These are phyloP conservation scores for Siniperca chuatsi DNA, from an alignment of 2,113 vertebrate genomes.

Conservation along the genomic window DNA sequence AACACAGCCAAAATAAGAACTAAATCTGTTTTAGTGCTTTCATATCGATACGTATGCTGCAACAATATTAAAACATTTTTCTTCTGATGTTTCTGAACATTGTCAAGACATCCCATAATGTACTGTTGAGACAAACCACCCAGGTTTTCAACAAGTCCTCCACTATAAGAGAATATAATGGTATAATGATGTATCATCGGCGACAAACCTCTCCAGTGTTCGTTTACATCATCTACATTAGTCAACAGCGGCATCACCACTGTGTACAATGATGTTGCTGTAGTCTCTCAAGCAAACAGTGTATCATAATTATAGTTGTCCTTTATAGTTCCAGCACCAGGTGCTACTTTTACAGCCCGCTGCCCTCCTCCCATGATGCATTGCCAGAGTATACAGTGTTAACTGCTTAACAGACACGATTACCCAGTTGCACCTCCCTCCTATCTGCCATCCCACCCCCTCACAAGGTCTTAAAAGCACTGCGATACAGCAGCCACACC, in stretches of 20 bases:
- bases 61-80: background rate
- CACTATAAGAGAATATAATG: background rate
- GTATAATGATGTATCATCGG: background rate
- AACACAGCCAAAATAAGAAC: slow-evolving; percentile 44
- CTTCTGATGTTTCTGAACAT: background rate
- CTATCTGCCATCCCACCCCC: background rate
- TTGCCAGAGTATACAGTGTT: slow-evolving; percentile 65
- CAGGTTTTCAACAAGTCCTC: background rate
- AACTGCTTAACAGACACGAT: slow-evolving; percentile 29
- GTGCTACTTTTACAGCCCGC: slow-evolving; percentile 22
- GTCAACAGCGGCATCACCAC: background rate
- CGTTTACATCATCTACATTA: background rate
- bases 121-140: background rate
- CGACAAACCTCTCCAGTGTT: slow-evolving; percentile 24
- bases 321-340: slow-evolving; percentile 36
- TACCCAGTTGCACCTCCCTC: background rate
- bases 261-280: background rate
- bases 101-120: slow-evolving; percentile 6
- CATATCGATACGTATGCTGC: background rate
- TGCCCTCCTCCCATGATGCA: slow-evolving; percentile 23
- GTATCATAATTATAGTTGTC: slow-evolving; percentile 19
- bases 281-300: slow-evolving; percentile 8
- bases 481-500: slow-evolving; percentile 7
- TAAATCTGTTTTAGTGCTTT: slow-evolving; percentile 10
- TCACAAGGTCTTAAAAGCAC: slow-evolving; percentile 66